These are phyloP conservation scores for Bradynema listronoti DNA, from an alignment of 1,140 invertebrate genomes.

Conservation along the genomic window DNA sequence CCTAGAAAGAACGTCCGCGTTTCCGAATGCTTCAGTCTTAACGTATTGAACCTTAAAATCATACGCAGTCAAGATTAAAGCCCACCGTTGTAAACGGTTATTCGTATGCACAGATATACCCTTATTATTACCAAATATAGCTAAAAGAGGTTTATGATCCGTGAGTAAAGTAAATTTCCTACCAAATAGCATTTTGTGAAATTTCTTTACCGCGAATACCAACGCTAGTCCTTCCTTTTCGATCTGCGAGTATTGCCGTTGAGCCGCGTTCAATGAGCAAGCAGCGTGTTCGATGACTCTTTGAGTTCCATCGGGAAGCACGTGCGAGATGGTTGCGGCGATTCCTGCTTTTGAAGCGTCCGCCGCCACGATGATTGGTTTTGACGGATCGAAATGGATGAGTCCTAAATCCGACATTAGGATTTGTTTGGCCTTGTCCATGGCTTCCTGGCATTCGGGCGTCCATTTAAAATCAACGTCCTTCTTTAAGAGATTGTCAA, in stretches of 20 bases:
- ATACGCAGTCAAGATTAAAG: constrained; percentile 14
- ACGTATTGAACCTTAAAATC: constrained; percentile 19
- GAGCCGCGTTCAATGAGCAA: constrained; percentile 57
- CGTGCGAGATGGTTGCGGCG: constrained; percentile 60
- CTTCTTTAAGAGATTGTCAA: constrained; percentile 30
- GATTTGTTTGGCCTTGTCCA: constrained; percentile 45
- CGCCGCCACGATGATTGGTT: constrained; percentile 58
- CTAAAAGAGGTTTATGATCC: constrained; percentile 17
- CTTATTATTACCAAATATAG: constrained; percentile 18
- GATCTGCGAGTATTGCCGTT: constrained; percentile 61
- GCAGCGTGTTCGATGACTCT: constrained; percentile 60
- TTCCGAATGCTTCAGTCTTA: constrained; percentile 9
- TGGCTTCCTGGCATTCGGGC: constrained; percentile 14
- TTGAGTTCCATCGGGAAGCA: constrained; percentile 53
- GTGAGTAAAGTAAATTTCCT: constrained; percentile 13
- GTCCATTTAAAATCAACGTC: constrained; percentile 15
- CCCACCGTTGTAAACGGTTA: constrained; percentile 12
- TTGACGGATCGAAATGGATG: constrained; percentile 57
- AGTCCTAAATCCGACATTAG: constrained; percentile 44
- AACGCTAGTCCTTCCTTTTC: constrained; percentile 60
- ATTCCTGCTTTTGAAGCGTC: constrained; percentile 61
- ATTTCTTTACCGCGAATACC: constrained; percentile 16
- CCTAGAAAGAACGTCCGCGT: constrained; percentile 14
- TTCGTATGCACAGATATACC: constrained; percentile 15
- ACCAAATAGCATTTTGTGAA: constrained; percentile 17